Evolutionary conservation across 2,113 vertebrate genomes (phyloP).

Genomic region (Heloderma charlesbogerti): DNA sequence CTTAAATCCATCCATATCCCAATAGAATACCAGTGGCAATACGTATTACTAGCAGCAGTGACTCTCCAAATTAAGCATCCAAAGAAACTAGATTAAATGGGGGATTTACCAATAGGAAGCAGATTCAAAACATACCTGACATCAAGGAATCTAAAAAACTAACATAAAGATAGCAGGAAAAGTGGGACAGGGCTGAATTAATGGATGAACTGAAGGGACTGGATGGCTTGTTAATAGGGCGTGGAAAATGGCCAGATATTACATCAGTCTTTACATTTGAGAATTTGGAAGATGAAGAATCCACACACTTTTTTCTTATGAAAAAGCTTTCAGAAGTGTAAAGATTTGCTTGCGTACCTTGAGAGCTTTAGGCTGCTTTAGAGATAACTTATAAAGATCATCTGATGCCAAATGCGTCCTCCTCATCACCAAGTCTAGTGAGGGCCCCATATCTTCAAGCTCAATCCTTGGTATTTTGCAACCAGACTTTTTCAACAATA

Average conservation of each 20-base stretch:
- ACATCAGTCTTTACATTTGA: not conserved
- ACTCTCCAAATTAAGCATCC: not conserved
- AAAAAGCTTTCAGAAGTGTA: not conserved
- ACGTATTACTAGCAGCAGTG: not conserved
- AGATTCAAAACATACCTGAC: not conserved
- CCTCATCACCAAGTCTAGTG: conserved; percentile 88
- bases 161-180: not conserved
- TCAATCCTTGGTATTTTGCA: conserved; percentile 94
- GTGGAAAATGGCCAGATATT: not conserved
- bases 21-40: not conserved
- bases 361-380: conserved; percentile 88
- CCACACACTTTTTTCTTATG: not conserved
- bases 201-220: not conserved
- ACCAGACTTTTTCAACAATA: conserved; percentile 94
- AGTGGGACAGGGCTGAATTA: not conserved
- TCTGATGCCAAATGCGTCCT: conserved; percentile 94
- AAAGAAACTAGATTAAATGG: not conserved
- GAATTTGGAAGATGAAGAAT: not conserved
- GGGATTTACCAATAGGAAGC: not conserved
- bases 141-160: not conserved
- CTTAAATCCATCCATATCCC: not conserved
- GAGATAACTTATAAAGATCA: conserved; percentile 90
- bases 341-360: conserved; percentile 79
- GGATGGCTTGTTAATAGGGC: not conserved
- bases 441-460: conserved; percentile 95